Conservation (phyloP, 2,888 invertebrate species). For the Junonia oenone region DNA sequence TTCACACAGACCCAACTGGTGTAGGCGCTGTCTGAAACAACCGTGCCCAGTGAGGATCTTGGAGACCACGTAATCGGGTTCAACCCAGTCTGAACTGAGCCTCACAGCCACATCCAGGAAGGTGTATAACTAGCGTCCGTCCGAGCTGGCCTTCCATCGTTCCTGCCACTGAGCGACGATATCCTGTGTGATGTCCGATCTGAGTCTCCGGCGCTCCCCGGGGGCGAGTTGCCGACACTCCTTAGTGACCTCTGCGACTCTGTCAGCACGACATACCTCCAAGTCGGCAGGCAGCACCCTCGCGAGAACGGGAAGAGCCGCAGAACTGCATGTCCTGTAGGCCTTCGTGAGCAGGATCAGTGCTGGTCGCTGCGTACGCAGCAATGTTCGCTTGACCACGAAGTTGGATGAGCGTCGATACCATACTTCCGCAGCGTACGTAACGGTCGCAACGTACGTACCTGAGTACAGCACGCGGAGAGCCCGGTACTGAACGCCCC, state of each 20-base stretch:
- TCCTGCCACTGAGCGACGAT: background rate
- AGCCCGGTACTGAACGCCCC: constrained; percentile 31
- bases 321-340: too few relatives aligned
- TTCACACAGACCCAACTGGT: too few relatives aligned
- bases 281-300: background rate
- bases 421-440: constrained; percentile 29
- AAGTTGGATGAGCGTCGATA: constrained; percentile 3
- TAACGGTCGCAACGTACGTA: constrained; percentile 27
- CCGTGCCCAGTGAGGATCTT: too few relatives aligned
- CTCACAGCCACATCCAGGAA: constrained; percentile 8
- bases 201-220: background rate
- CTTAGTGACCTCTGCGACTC: too few relatives aligned
- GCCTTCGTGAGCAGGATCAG: too few relatives aligned
- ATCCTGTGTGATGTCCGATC: background rate
- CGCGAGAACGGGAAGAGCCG: too few relatives aligned
- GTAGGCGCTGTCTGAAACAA: too few relatives aligned
- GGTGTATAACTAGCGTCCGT: too few relatives aligned
- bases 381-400: constrained; percentile 24
- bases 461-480: constrained; percentile 28
- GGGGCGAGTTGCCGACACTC: too few relatives aligned
- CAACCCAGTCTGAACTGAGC: too few relatives aligned
- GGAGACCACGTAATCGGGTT: too few relatives aligned
- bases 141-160: background rate
- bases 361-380: constrained; percentile 26
- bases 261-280: too few relatives aligned